These are phyloP conservation scores for Drosophila quadrilineata DNA, from an alignment of 1,140 invertebrate species.

Conservation along the genomic window DNA sequence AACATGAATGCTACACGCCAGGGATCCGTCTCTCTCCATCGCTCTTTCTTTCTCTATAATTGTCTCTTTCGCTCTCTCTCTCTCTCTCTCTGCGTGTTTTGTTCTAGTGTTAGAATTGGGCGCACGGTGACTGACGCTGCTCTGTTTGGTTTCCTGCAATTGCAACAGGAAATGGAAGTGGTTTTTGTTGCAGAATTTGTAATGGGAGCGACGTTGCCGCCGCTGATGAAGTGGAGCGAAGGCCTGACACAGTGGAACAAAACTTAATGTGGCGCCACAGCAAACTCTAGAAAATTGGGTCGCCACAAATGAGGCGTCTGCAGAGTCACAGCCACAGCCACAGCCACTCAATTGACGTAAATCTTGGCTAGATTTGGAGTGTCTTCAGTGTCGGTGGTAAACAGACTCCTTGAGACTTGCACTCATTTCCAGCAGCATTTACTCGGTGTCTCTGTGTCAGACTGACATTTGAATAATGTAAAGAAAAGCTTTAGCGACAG, in stretches of 20 bases:
- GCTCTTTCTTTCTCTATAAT: not conserved
- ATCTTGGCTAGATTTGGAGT: too few relatives aligned
- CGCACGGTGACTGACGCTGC: constrained; percentile 12
- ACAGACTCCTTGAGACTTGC: too few relatives aligned
- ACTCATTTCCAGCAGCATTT: too few relatives aligned
- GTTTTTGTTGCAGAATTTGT: constrained; percentile 44
- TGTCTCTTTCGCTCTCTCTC: not conserved
- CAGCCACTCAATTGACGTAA: too few relatives aligned
- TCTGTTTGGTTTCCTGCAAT: constrained; percentile 46
- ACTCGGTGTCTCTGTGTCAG: too few relatives aligned
- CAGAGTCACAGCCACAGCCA: too few relatives aligned
- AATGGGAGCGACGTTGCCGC: constrained; percentile 26
- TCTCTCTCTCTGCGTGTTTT: not conserved
- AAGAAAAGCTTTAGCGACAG: too few relatives aligned
- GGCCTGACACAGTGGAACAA: constrained; percentile 39
- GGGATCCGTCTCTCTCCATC: constrained; percentile 7
- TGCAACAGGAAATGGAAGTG: constrained; percentile 67
- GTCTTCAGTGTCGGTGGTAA: too few relatives aligned
- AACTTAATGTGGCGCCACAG: not conserved
- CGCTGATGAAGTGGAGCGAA: constrained; percentile 38
- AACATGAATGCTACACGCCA: constrained; percentile 6
- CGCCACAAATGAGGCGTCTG: not conserved
- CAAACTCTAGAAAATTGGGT: not conserved
- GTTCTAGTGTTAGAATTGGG: constrained; percentile 50
- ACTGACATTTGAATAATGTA: too few relatives aligned